phyloP scores from a whole-genome alignment of 23 tunicate species.

The Styela plicata region DNA sequence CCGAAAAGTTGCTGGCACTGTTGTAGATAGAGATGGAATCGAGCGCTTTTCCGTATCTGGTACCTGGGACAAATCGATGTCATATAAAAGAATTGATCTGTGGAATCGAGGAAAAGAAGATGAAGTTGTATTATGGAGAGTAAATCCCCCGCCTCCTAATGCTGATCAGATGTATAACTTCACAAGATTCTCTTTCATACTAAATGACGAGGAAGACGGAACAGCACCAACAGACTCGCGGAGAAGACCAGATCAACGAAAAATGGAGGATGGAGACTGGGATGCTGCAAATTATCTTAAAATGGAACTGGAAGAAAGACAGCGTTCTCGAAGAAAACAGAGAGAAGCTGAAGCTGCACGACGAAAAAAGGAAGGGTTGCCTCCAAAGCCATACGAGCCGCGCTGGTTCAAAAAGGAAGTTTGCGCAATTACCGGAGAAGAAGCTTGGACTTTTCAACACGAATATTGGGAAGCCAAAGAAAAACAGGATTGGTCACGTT shows the following conservation, averaged over 20 bases:
- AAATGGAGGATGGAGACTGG: conserved; percentile 93
- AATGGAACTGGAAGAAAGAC: conserved; percentile 79
- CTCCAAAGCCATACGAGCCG: conserved; percentile 50
- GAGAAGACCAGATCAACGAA: conserved; percentile 77
- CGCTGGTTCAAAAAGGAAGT: conserved; percentile 68
- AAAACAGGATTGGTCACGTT: conserved; percentile 76
- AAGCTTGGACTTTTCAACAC: conserved; percentile 30
- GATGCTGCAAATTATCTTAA: conserved; percentile 85
- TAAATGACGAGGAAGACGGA: conserved; percentile 69
- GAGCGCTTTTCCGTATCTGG: conserved; percentile 69
- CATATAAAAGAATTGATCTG: conserved; percentile 47
- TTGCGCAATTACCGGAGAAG: conserved; percentile 57
- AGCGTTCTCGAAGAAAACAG: conserved; percentile 62
- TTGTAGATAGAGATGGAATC: conserved; percentile 49
- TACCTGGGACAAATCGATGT: conserved; percentile 82
- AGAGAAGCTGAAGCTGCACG: conserved; percentile 47
- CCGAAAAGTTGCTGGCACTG: conserved; percentile 87
- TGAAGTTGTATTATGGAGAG: conserved; percentile 39
- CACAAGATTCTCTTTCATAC: conserved; percentile 63
- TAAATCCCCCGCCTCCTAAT: conserved; percentile 43
- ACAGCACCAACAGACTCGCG: conserved; percentile 95
- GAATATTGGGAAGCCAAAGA: conserved; percentile 86
- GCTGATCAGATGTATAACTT: conserved; percentile 90
- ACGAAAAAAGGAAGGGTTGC: conserved; percentile 25
- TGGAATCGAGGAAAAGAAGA: conserved; percentile 29